Base-by-base conservation (phyloP, 2,113 vertebrate genomes). In the Eira barbara region DNA sequence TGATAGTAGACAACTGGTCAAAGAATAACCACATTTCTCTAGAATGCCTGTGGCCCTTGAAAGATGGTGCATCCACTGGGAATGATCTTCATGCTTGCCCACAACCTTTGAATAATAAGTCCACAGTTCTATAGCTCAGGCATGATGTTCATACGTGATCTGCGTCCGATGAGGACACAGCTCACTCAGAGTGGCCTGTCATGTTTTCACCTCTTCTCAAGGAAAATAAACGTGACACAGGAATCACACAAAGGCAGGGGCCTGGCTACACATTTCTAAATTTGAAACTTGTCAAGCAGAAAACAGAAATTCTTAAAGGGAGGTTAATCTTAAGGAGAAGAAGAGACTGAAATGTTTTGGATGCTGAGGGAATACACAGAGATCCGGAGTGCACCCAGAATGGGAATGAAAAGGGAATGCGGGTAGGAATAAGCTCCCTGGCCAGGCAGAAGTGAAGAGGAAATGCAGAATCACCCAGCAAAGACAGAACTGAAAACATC, bases 271-370 rank as follows among this genome's bases (percentile, higher is more conserved):
- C 23, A 36, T 52, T 17, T 47, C 55, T 29, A 47, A 74, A 82
- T 85, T 15, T 83, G 79, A 95, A 96, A 74, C 3, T 6, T 42
- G 18, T n/a, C 57, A 85, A 78, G 34, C 25, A 79, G 21, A 93
- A 76, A 71, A 82, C 29, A 27, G 10, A 95, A 95, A 95, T 25
- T 71, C 36, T 84, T 59, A 23, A 73, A 47, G n/a, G 27, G 42
- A 91, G 34, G 31, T 39, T 45, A 74, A 81, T 49, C 21, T 55
- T 39, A 23, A 78, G 34, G 45, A 84, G 23, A 52, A 27, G 80
- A 74, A 8, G 10, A 93, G 47, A 36, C 11, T 36, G 47, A 78
- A 57, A 90, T 79, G 4, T 34, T 27, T 76, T 47, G 12, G 12
- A 67, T 61, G 7, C 39, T 31, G 49, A 13, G 42, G 27, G 34